A percentile compares a stretch with the other conserved stretches of the same genome.
Evolutionary conservation across 2,797 vertebrate genomes (phyloP).

Genomic region (Malacoraja senta): DNA sequence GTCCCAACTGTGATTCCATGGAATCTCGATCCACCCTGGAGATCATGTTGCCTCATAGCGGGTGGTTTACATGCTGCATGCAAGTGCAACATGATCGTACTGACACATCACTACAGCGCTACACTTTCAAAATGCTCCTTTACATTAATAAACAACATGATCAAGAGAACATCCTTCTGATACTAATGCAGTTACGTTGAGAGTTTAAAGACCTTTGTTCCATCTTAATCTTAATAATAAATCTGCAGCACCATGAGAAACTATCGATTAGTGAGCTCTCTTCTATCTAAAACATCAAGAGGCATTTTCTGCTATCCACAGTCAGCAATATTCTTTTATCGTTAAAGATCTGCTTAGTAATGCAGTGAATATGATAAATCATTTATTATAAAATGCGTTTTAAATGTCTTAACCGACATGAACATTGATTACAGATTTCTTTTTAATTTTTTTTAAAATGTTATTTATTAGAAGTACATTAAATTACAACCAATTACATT

Average conservation of each 20-base stretch:
- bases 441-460: too few species aligned
- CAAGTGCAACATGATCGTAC: not conserved
- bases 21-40: not conserved
- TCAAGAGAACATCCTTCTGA: not conserved
- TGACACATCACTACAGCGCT: not conserved
- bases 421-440: not conserved
- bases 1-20: not conserved
- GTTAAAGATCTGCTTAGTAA: not conserved
- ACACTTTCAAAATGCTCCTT: not conserved
- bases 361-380: too few species aligned
- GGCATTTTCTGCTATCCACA: not conserved
- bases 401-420: not conserved
- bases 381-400: not conserved
- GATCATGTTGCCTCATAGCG: too few species aligned
- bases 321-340: not conserved
- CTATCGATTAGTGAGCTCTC: not conserved
- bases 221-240: not conserved
- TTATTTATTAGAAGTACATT: too few species aligned
- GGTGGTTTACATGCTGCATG: not conserved
- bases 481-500: too few species aligned
- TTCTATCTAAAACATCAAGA: not conserved
- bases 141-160: not conserved
- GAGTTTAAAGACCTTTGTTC: not conserved
- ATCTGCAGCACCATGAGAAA: conserved; percentile 4
- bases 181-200: not conserved